A percentile compares a stretch with the other conserved stretches of the same genome.
Conservation (phyloP, 2,797 vertebrate genomes). For the Propithecus deckenii region DNA sequence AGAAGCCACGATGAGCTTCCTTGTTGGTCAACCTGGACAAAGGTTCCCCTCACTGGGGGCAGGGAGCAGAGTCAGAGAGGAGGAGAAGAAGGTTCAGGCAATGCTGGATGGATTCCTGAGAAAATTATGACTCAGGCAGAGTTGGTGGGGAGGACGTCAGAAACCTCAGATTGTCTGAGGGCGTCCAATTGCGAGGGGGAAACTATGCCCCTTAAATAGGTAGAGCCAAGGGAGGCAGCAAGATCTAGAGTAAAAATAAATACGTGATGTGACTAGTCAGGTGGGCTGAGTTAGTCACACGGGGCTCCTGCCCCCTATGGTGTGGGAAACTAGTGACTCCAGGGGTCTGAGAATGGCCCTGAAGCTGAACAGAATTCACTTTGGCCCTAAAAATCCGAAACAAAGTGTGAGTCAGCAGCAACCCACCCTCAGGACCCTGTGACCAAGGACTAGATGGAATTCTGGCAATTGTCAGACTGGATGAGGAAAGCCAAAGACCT, state of each 20-base stretch:
- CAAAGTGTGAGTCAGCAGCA: neutral
- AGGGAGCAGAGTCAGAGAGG: neutral
- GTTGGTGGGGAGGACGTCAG: neutral
- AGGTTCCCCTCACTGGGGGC: neutral
- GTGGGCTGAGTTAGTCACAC: neutral
- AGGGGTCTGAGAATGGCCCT: neutral
- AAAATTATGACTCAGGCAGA: neutral
- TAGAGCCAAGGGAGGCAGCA: neutral
- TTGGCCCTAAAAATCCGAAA: neutral
- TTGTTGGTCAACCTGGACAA: neutral
- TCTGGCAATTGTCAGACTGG: neutral
- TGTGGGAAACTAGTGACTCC: too few species aligned
- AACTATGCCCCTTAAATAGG: neutral
- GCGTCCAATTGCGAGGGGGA: too few species aligned
- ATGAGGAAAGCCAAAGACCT: neutral
- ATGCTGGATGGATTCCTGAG: neutral
- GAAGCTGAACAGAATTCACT: neutral
- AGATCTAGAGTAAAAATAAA: neutral
- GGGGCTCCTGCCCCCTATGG: neutral
- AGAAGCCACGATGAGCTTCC: neutral
- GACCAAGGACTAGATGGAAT: neutral
- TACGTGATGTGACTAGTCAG: too few species aligned
- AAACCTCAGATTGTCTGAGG: neutral
- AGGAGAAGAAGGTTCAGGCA: neutral
- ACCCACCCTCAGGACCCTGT: too few species aligned